Percentiles rank a stretch among this genome's conserved stretches.
Conservation (phyloP, 1,140 invertebrate genomes). For the Sesamia nonagrioides region DNA sequence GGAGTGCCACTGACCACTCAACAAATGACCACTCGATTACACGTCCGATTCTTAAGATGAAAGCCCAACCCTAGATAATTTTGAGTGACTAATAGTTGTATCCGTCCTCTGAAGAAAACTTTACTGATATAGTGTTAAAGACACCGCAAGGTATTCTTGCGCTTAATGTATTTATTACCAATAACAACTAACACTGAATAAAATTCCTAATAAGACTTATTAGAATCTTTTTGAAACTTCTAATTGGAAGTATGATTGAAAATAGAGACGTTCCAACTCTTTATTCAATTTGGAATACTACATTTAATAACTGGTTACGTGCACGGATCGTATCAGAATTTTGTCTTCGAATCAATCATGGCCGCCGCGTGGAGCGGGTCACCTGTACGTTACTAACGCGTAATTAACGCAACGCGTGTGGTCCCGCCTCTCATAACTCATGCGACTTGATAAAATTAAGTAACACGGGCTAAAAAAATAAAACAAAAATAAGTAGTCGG, state of each 20-base stretch:
- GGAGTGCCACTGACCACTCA: constrained; percentile 67
- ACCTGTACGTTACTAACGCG: constrained; percentile 62
- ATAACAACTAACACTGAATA: constrained; percentile 11
- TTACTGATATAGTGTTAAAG: constrained; percentile 7
- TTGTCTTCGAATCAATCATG: constrained; percentile 47
- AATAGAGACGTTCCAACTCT: constrained; percentile 39
- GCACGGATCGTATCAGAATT: constrained; percentile 9
- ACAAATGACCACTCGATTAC: constrained; percentile 61
- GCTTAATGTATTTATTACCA: constrained; percentile 10
- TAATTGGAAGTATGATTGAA: constrained; percentile 28
- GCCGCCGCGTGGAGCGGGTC: constrained; percentile 30
- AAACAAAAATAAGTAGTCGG: constrained; percentile 82
- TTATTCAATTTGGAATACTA: constrained; percentile 21
- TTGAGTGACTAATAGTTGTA: constrained; percentile 11
- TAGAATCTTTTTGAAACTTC: constrained; percentile 11
- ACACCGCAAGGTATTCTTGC: background rate
- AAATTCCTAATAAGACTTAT: constrained; percentile 40
- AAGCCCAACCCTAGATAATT: constrained; percentile 39
- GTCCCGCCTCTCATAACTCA: constrained; percentile 83
- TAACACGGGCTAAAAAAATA: constrained; percentile 81
- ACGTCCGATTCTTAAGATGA: constrained; percentile 44
- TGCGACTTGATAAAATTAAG: constrained; percentile 86
- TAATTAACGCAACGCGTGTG: constrained; percentile 84
- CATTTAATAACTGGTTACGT: constrained; percentile 16
- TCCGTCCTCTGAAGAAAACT: background rate